phyloP scores from a whole-genome alignment of 2,888 invertebrate species.

The Harmothoe impar region DNA sequence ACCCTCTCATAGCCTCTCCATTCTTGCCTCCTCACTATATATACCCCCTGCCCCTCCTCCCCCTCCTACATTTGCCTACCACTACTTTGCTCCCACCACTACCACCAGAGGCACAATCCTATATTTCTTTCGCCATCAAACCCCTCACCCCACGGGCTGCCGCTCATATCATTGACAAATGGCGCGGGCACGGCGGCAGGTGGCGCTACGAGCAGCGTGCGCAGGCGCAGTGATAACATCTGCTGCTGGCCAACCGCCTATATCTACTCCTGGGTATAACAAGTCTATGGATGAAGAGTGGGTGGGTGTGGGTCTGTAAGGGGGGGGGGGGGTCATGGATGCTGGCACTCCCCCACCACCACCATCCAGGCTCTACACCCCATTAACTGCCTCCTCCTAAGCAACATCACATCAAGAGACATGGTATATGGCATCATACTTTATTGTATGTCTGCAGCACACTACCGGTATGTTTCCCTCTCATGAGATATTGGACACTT shows the following conservation, averaged over 20 bases:
- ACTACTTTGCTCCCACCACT: background rate
- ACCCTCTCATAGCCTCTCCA: background rate
- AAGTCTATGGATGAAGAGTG: too few relatives aligned
- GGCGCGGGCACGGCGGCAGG: background rate
- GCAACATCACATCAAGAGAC: too few relatives aligned
- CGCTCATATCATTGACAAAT: slow-evolving; percentile 32
- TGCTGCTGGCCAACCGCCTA: background rate
- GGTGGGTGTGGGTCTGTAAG: too few relatives aligned
- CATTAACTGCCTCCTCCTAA: too few relatives aligned
- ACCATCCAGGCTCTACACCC: too few relatives aligned
- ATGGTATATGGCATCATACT: too few relatives aligned
- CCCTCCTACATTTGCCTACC: background rate
- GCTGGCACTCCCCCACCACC: too few relatives aligned
- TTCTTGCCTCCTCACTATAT: background rate
- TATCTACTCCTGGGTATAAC: background rate
- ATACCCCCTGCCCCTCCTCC: background rate
- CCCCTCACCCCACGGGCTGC: slow-evolving; percentile 2
- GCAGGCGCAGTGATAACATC: slow-evolving; percentile 33
- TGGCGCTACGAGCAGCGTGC: background rate
- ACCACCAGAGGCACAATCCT: background rate
- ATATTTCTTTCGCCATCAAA: background rate
- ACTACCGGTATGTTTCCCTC: too few relatives aligned
- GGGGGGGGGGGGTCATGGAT: too few relatives aligned
- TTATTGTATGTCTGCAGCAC: too few relatives aligned
- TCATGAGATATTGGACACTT: too few relatives aligned